These are phyloP conservation scores for Dendronephthya gigantea DNA, from an alignment of 64 coral and sea anemone genomes.

Conservation along the genomic window DNA sequence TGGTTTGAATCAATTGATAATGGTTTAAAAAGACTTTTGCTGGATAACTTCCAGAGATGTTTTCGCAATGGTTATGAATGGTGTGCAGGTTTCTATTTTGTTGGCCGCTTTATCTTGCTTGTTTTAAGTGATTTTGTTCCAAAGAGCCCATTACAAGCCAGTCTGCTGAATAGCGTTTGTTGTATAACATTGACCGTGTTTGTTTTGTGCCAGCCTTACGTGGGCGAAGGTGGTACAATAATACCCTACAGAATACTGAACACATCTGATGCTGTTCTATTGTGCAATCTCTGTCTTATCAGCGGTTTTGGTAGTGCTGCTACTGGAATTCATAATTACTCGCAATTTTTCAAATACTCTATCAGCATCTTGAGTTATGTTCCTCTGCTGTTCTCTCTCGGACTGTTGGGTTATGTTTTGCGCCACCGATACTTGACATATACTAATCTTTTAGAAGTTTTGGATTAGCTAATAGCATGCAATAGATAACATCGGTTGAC, in stretches of 20 bases:
- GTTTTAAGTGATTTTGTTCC: neutral
- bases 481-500: no score
- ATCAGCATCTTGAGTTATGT: neutral
- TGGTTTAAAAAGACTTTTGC: neutral
- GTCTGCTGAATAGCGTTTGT: neutral
- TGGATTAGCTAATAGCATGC: neutral
- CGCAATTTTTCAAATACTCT: neutral
- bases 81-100: constrained; percentile 58
- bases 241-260: neutral
- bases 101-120: constrained; percentile 48
- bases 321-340: neutral
- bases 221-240: neutral
- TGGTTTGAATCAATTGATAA: neutral
- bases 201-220: neutral
- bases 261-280: neutral
- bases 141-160: neutral
- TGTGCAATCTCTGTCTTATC: neutral
- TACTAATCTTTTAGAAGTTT: neutral
- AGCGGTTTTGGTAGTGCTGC: neutral
- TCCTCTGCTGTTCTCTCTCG: neutral
- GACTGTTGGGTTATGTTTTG: neutral
- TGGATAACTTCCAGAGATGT: constrained; percentile 41
- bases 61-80: constrained; percentile 30
- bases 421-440: neutral
- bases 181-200: neutral